Evolutionary conservation across 1,140 invertebrate genomes (phyloP), one percentile per base, ranked within the genome.

Genomic region (Drosophila sulfurigaster): DNA sequence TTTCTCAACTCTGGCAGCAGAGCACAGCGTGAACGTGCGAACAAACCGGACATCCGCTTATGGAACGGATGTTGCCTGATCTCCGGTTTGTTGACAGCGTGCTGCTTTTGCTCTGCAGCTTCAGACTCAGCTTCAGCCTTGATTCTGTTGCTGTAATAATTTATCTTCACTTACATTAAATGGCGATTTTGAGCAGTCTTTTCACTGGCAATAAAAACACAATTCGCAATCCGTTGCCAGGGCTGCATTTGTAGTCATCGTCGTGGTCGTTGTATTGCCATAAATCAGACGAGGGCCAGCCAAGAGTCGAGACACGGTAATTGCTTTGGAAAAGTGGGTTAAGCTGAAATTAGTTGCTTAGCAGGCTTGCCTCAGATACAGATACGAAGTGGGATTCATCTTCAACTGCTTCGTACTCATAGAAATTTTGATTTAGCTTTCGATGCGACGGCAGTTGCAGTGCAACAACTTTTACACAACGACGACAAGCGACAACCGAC

Each of bases 301-400:
- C 16, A 5, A 38, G 43, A 63, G 60, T 57, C 62, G 35, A 65
- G 46, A 66, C 63, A 54, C 76, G 81, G 81, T 82, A 82, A 82
- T 83, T 82, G 81, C 81, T 65, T 66, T 79, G 73, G 72, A 83
- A 83, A 82, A 82, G 72, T 86, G 76, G 82, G 82, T 86, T 86
- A 86, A 86, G 80, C 82, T 79, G 76, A 86, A 86, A 86, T 86
- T 86, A 86, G 82, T 86, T 86, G 75, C 79, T 82, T 87, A 70
- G 82, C 81, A 68, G 57, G n/a, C 28, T 13, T 3, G 49, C 5
- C 28, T 13, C 30, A 35, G 30, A 32, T 35, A 11, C 20, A 52
- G 28, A n/a, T 28, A 51, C 30, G 7, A 10, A 43, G 41, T 13
- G 11, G 54, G 46, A 52, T 35, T 66, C 63, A 67, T 73, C 71